A percentile compares a stretch with the other conserved stretches of the same genome.
phyloP scores from a whole-genome alignment of 2,888 invertebrate genomes.

The Eilema depressum region DNA sequence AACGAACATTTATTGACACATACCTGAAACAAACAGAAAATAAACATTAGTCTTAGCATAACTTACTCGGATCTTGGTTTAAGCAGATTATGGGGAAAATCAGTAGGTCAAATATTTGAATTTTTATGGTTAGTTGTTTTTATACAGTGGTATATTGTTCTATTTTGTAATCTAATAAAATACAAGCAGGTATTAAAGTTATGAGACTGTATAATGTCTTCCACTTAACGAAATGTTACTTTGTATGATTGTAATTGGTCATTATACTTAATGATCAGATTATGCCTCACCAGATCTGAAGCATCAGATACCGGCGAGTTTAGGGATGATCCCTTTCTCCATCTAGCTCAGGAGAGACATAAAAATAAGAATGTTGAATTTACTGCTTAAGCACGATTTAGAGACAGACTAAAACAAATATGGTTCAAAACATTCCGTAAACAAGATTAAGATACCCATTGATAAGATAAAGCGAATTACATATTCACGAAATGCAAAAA shows the following conservation, averaged over 20 bases:
- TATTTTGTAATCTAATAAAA: too few relatives aligned
- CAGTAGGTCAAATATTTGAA: not conserved
- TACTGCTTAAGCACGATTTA: not conserved
- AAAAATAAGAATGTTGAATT: not conserved
- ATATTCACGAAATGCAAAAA: constrained; percentile 25
- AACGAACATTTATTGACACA: constrained; percentile 37
- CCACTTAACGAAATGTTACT: too few relatives aligned
- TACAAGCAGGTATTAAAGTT: too few relatives aligned
- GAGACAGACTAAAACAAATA: not conserved
- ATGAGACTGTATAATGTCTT: too few relatives aligned
- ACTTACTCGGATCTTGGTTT: not conserved
- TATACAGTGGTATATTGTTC: not conserved
- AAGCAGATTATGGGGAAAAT: not conserved
- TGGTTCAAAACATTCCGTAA: not conserved
- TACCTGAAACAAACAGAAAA: constrained; percentile 63
- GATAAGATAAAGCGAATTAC: constrained; percentile 14
- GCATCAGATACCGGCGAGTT: too few relatives aligned
- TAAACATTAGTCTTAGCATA: constrained; percentile 8
- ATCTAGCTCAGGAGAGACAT: not conserved
- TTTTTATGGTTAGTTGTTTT: not conserved
- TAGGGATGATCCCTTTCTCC: not conserved
- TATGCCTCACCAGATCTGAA: too few relatives aligned
- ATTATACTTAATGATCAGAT: too few relatives aligned
- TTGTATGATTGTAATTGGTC: too few relatives aligned
- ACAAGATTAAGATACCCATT: not conserved